Percentiles rank a stretch among this genome's conserved stretches.
Conservation (phyloP, 2,797 vertebrate genomes). For the Podargus strigoides region DNA sequence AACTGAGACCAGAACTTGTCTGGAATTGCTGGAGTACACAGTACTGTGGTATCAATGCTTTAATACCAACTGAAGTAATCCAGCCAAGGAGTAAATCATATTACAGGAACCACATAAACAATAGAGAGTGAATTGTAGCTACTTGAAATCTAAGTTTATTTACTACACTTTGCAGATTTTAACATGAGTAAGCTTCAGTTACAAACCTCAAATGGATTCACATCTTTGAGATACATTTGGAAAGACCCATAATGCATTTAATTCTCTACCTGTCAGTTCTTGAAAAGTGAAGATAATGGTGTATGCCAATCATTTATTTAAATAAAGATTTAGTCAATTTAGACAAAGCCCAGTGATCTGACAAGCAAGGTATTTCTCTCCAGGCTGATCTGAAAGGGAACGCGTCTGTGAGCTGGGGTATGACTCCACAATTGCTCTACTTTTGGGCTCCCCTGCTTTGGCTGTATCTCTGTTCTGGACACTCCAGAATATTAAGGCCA, state of each 20-base stretch:
- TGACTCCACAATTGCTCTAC: not conserved
- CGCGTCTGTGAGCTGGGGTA: not conserved
- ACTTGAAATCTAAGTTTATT: not conserved
- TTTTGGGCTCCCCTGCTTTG: not conserved
- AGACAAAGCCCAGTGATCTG: not conserved
- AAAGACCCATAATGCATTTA: not conserved
- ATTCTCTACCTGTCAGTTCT: not conserved
- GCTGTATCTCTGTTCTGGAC: not conserved
- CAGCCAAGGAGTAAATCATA: not conserved
- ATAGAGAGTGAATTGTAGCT: rapidly evolving
- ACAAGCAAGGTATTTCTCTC: not conserved
- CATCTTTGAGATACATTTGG: not conserved
- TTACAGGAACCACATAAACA: not conserved
- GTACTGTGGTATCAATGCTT: not conserved
- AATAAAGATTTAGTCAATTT: not conserved
- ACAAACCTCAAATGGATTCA: not conserved
- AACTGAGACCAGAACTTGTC: not conserved
- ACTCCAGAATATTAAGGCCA: not conserved
- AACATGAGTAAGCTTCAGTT: not conserved
- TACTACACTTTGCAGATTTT: not conserved
- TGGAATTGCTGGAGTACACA: not conserved
- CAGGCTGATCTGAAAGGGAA: not conserved
- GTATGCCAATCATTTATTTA: not conserved
- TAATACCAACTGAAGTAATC: not conserved
- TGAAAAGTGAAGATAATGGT: not conserved